Percentiles rank a stretch among this genome's conserved stretches.
Evolutionary conservation across 2,888 invertebrate genomes (phyloP).

Genomic region (Xanthia icteritia): DNA sequence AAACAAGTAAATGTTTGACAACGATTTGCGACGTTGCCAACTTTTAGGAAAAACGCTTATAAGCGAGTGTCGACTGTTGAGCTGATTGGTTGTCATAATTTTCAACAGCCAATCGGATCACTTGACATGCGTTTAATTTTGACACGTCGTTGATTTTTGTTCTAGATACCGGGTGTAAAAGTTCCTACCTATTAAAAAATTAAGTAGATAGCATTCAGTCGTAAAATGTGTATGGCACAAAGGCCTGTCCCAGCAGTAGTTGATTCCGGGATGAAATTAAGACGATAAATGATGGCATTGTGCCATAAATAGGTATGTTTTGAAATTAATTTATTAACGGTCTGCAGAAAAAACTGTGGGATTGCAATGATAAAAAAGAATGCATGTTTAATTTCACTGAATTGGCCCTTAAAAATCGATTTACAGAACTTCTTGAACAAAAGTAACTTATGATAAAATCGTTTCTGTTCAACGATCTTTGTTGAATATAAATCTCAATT

Average conservation of each 20-base stretch:
- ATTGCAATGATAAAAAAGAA: neutral
- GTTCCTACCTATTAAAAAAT: neutral
- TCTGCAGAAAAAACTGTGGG: neutral
- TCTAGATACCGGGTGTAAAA: neutral
- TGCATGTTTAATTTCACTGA: neutral
- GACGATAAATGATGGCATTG: too few relatives aligned
- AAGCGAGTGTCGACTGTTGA: neutral
- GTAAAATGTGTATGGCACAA: neutral
- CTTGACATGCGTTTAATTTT: conserved; percentile 2
- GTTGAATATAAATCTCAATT: conserved; percentile 43
- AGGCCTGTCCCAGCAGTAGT: neutral
- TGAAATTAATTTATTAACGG: neutral
- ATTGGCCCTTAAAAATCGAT: neutral
- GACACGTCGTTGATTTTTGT: neutral
- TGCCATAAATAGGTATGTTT: neutral
- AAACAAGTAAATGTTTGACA: too few relatives aligned
- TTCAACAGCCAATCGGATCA: neutral
- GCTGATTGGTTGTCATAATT: neutral
- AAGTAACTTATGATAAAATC: neutral
- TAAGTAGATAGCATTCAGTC: neutral
- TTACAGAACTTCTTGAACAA: neutral
- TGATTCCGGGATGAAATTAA: neutral
- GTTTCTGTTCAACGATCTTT: conserved; percentile 44
- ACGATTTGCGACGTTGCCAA: too few relatives aligned
- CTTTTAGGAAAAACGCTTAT: too few relatives aligned